These are phyloP conservation scores for Zonitis immaculata DNA, from an alignment of 2,888 invertebrate species.

Conservation along the genomic window DNA sequence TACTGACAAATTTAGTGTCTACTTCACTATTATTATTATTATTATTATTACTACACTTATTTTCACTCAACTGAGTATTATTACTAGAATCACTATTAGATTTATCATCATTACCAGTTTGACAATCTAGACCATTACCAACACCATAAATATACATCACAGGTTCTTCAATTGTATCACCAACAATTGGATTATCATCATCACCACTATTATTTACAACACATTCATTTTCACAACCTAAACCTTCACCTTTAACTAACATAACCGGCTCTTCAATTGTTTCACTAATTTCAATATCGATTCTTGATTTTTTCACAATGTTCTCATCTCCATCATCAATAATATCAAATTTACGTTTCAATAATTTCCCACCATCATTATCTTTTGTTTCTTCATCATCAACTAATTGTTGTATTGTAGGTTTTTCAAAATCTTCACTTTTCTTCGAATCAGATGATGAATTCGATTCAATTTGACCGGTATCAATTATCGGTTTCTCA, in stretches of 20 bases:
- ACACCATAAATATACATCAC: constrained; percentile 65
- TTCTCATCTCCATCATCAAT: constrained; percentile 31
- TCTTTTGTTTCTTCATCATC: constrained; percentile 19
- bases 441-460: constrained; percentile 25
- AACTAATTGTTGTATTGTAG: constrained; percentile 12
- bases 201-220: not conserved
- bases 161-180: constrained; percentile 71
- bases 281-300: constrained; percentile 52
- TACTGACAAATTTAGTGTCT: constrained; percentile 17
- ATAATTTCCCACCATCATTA: constrained; percentile 18
- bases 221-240: constrained; percentile 56
- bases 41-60: constrained; percentile 18
- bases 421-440: constrained; percentile 27
- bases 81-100: constrained; percentile 1
- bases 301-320: constrained; percentile 25
- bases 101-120: constrained; percentile 62
- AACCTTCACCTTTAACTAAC: constrained; percentile 64
- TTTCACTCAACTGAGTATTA: constrained; percentile 10
- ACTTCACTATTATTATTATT: constrained; percentile 13
- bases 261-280: constrained; percentile 71
- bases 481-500: constrained; percentile 55
- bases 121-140: constrained; percentile 67
- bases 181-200: constrained; percentile 43
- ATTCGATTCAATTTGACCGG: constrained; percentile 48
- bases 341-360: constrained; percentile 33